Percentiles rank a stretch among this genome's conserved stretches.
phyloP scores from a whole-genome alignment of 2,888 invertebrate genomes.

The Drosophila neonasuta region DNA sequence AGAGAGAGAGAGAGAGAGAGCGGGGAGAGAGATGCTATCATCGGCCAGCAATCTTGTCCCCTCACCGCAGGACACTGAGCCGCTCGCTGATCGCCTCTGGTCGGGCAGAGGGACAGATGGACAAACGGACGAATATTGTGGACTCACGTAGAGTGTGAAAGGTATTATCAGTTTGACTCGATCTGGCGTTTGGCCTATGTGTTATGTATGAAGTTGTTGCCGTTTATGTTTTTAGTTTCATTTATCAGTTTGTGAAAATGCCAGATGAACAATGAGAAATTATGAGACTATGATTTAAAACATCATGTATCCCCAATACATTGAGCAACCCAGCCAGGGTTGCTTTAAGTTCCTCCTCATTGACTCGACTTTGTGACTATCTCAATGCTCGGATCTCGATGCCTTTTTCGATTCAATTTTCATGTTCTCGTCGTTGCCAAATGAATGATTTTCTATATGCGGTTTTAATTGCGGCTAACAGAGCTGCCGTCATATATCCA shows the following conservation, averaged over 20 bases:
- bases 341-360: conserved; percentile 57
- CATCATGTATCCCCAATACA: conserved; percentile 63
- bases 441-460: conserved; percentile 70
- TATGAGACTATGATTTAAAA: conserved; percentile 75
- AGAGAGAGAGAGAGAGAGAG: not conserved
- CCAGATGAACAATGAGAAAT: conserved; percentile 74
- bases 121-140: conserved; percentile 12
- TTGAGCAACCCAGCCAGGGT: conserved; percentile 43
- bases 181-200: conserved; percentile 49
- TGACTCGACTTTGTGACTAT: conserved; percentile 48
- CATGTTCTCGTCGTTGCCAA: conserved; percentile 59
- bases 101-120: conserved; percentile 1
- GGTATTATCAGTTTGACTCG: conserved; percentile 73
- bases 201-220: conserved; percentile 55
- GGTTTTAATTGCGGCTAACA: conserved; percentile 75
- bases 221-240: conserved; percentile 68
- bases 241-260: conserved; percentile 73
- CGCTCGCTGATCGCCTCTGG: conserved; percentile 7
- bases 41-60: conserved; percentile 51
- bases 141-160: conserved; percentile 76
- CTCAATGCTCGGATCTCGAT: conserved; percentile 38
- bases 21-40: conserved; percentile 45
- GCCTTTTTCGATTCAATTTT: conserved; percentile 38
- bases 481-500: conserved; percentile 13
- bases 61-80: conserved; percentile 57